A percentile compares a stretch with the other conserved stretches of the same genome.
These are phyloP conservation scores for Tragopan temminckii DNA, from an alignment of 2,797 vertebrate species.

Conservation along the genomic window DNA sequence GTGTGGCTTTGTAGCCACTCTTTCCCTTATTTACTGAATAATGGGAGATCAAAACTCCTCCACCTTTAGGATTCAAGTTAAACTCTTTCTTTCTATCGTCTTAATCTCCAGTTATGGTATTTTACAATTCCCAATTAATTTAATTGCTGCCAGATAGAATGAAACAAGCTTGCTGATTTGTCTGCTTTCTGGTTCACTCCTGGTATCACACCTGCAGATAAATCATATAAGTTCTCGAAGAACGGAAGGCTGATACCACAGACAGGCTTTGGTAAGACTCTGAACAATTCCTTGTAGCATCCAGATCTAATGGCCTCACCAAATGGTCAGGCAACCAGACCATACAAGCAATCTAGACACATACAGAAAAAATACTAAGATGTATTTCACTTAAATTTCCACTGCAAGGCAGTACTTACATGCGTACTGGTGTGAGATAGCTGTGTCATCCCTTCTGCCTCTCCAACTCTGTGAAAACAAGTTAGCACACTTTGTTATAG, in stretches of 20 bases:
- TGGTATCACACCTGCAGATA: background rate
- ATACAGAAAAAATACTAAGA: background rate
- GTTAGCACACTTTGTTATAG: background rate
- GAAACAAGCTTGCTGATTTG: background rate
- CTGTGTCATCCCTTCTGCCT: accelerated
- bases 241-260: background rate
- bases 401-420: background rate
- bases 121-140: background rate
- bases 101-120: background rate
- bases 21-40: background rate
- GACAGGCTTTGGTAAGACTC: background rate
- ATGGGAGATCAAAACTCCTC: background rate
- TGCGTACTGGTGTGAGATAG: background rate
- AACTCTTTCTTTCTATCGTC: background rate
- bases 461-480: background rate
- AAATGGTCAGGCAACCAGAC: background rate
- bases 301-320: background rate
- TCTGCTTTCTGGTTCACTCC: background rate
- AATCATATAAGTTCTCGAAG: background rate
- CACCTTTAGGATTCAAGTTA: background rate
- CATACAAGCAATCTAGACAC: no score
- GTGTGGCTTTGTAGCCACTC: background rate
- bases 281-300: background rate
- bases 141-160: background rate
- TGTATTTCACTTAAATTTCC: background rate